Evolutionary conservation across 1,140 invertebrate species (phyloP), one percentile per base, ranked within the genome.

Genomic region (Pachypeltis micranthus): DNA sequence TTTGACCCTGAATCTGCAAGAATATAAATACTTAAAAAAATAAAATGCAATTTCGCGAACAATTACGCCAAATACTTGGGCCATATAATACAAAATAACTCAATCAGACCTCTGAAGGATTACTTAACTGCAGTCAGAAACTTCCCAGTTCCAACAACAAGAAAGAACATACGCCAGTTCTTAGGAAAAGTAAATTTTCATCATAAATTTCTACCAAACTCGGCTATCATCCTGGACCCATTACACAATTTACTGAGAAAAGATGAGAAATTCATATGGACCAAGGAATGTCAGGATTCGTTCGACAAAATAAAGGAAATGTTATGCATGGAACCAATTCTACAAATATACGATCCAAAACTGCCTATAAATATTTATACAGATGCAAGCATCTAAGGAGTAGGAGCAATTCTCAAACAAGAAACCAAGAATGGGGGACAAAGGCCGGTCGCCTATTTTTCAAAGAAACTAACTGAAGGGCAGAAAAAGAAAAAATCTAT

Each of bases 401-500:
- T 47, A 19, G 44, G 31, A 1, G 31, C 73, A 27, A 51, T 75
- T 4, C 59, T 74, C 27, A 72, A 73, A 67, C 71, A 74, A 64
- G 2, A 29, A 64, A 66, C 69, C 64, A 4, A 24, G 12, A 64
- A 72, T 62, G 64, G 62, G 34, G 23, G 65, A 67, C 57, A 69
- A 65, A 69, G 69, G 63, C 69, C 69, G 29, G 68, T 71, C 16
- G 70, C 68, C 54, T 67, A 69, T 12, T 72, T 74, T 61, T 69
- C 73, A 39, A 58, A 16, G 61, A 63, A 44, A 61, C 57, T 72
- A 57, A 72, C 69, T 63, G 63, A 68, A 66, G 58, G 24, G n/a
- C 66, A 71, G 69, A 72, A 75, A 69, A 47, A 47, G 23, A 67
- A 69, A 64, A 72, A 73, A 69, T 68, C 69, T 12, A 70, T 72